Conservation (phyloP, 2,888 invertebrate genomes). For the Tetanocera ferruginea region DNA sequence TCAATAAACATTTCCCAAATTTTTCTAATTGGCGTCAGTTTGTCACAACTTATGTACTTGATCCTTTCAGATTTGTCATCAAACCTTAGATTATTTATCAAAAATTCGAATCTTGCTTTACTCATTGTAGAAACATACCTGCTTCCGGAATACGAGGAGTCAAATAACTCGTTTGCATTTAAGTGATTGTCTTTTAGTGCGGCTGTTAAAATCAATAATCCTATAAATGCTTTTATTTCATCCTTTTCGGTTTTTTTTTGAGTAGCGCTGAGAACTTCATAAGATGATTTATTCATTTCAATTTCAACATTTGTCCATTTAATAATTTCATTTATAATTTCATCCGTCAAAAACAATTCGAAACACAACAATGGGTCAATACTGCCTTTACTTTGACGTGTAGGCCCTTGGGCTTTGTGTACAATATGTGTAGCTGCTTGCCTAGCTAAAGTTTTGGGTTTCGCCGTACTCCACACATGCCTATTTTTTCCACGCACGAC, state of each 20-base stretch:
- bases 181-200: constrained; percentile 43
- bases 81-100: constrained; percentile 34
- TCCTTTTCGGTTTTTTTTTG: constrained; percentile 32
- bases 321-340: constrained; percentile 29
- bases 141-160: constrained; percentile 36
- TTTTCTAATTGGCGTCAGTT: constrained; percentile 35
- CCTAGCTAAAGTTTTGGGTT: no score
- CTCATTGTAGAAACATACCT: constrained; percentile 42
- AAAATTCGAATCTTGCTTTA: constrained; percentile 38
- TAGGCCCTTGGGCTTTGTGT: constrained; percentile 30
- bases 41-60: constrained; percentile 32
- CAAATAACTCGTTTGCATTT: constrained; percentile 41
- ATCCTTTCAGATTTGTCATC: constrained; percentile 39
- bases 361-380: constrained; percentile 35
- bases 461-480: no score
- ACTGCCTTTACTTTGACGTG: constrained; percentile 31
- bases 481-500: no score
- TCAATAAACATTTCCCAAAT: constrained; percentile 44
- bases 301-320: constrained; percentile 40
- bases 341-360: constrained; percentile 30
- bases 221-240: constrained; percentile 24
- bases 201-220: constrained; percentile 37
- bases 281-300: constrained; percentile 28
- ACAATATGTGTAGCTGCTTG: constrained; percentile 18
- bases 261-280: constrained; percentile 33